These are phyloP conservation scores for Pterocles orientalis DNA, from an alignment of 2,113 vertebrate species.

Conservation along the genomic window DNA sequence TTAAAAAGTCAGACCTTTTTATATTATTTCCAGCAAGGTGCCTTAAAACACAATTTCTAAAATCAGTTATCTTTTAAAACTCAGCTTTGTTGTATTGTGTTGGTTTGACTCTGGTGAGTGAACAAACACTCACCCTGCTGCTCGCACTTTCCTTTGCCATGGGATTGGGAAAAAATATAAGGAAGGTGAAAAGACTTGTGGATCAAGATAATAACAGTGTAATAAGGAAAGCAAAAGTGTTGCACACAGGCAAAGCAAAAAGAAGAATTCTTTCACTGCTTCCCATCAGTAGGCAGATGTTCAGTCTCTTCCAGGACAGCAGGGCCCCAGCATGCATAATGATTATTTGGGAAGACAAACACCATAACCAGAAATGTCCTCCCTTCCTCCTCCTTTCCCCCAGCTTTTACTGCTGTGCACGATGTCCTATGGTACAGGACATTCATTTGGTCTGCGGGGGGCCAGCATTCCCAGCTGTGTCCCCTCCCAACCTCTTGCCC, in stretches of 20 bases:
- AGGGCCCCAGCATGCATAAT: background rate
- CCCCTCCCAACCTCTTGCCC: background rate
- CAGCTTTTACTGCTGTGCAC: background rate
- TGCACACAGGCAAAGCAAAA: background rate
- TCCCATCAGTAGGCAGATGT: background rate
- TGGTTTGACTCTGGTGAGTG: fast-evolving
- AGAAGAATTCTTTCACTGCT: background rate
- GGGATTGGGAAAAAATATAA: background rate
- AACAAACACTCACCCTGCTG: background rate
- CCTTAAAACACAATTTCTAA: background rate
- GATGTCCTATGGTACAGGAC: fast-evolving
- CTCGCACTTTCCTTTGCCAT: fast-evolving
- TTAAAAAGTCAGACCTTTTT: background rate
- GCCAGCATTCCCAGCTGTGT: background rate
- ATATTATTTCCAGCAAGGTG: background rate
- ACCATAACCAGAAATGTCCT: background rate
- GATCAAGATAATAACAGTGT: background rate
- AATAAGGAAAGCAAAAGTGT: background rate
- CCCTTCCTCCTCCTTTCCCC: background rate
- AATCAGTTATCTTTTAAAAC: background rate
- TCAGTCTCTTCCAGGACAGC: background rate
- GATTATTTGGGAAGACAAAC: background rate
- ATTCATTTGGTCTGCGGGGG: background rate
- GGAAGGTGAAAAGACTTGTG: background rate
- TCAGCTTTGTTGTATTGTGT: background rate